Base-by-base conservation (phyloP, 2,797 vertebrate species). In the Hozukius guyotensis region DNA sequence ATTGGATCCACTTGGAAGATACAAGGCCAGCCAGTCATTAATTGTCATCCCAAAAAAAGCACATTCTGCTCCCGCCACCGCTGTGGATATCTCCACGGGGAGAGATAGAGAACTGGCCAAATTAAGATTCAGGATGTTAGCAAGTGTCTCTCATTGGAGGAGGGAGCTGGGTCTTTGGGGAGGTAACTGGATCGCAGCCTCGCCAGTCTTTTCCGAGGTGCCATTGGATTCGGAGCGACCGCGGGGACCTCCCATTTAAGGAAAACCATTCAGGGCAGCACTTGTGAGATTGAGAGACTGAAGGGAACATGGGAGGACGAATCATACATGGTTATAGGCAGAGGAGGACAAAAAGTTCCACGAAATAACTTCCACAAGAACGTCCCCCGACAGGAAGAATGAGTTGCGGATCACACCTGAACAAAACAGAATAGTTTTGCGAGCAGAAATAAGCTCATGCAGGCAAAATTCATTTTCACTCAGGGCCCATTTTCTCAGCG, bases 221-320 rank as follows among this genome's bases (percentile, higher is more conserved):
- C 46, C 60, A 7, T 13, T 66, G 82, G 85, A 89, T 82, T 90
- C 13, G 13, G 16, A 34, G 46, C 55, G 16, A 85, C 88, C 71
- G 10, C 8, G 1, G 88, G 87, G 88, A 84, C 75, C 55, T 91
- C 88, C 89, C 87, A 86, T 92, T 92, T 90, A 90, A 88, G 66
- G 87, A 88, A 90, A 92, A 72, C 60, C 85, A 92, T 91, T 89
- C 73, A 92, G 87, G 88, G 83, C 89, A 91, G 84, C 61, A n/a
- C 89, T 86, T 78, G 72, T 38, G 89, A 88, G 89, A 88, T 55
- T 68, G 64, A 83, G 72, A 79, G 6, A 46, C 61, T 8, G 59
- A 79, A 16, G 31, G 31, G 60, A 67, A 80, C 63, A 20, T 1
- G 52, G 31, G 46, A 83, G 52, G 61, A 66, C n/a, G 4, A 84